Evolutionary conservation across 2,113 vertebrate species (phyloP).

Genomic region (Edolisoma coerulescens): DNA sequence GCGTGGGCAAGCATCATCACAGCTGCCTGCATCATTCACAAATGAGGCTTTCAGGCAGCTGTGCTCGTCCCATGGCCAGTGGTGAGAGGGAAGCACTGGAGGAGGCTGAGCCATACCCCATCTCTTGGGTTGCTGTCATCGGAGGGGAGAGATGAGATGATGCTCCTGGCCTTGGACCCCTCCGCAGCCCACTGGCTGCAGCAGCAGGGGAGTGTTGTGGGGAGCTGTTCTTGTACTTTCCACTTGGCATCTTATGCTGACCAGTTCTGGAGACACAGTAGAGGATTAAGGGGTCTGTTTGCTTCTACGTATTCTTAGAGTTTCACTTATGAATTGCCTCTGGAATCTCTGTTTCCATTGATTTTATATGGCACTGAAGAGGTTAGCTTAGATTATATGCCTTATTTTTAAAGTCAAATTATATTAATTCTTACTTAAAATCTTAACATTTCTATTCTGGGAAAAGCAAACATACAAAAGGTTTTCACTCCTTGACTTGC

Average conservation of each 20-base stretch:
- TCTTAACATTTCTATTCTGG: neutral
- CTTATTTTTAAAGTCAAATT: neutral
- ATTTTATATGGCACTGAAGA: neutral
- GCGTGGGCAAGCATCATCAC: neutral
- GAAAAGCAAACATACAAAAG: neutral
- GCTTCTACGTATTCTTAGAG: neutral
- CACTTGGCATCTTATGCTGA: neutral
- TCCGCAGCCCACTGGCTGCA: neutral
- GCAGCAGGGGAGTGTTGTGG: neutral
- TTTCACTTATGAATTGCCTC: neutral
- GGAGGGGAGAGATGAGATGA: neutral
- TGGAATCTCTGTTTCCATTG: neutral
- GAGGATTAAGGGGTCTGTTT: neutral
- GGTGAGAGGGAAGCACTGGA: neutral
- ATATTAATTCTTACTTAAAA: neutral
- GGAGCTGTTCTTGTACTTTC: neutral
- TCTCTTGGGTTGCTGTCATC: rapidly evolving
- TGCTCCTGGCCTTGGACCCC: neutral
- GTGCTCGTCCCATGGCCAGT: neutral
- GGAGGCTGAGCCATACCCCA: neutral
- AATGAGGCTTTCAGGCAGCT: neutral
- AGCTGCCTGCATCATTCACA: neutral
- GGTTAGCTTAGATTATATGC: neutral
- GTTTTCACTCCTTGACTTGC: neutral
- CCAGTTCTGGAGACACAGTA: neutral